Percentiles rank a stretch among this genome's conserved stretches.
phyloP scores from a whole-genome alignment of 1,140 invertebrate genomes.

The Cyrtorhinus lividipennis region DNA sequence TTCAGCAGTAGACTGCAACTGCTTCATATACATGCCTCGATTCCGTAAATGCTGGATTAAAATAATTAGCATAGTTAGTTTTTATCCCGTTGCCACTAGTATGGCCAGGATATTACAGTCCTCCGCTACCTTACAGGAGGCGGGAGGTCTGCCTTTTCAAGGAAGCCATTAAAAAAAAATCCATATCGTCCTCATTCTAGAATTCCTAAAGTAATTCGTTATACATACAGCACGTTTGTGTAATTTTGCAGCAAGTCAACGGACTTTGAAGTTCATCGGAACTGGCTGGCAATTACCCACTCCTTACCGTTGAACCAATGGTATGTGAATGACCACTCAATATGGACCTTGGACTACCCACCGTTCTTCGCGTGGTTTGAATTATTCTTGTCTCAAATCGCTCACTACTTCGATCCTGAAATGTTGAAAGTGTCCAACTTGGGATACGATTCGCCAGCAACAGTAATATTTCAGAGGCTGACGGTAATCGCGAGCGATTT shows the following conservation, averaged over 20 bases:
- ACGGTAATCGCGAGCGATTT: slow-evolving; percentile 83
- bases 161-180: neutral
- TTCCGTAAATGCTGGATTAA: too few relatives aligned
- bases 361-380: slow-evolving; percentile 98
- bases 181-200: neutral
- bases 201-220: slow-evolving; percentile 9
- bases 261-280: slow-evolving; percentile 92
- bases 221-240: neutral
- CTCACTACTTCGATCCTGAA: slow-evolving; percentile 63
- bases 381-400: slow-evolving; percentile 62
- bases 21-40: too few relatives aligned
- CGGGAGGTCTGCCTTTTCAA: neutral
- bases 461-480: slow-evolving; percentile 78
- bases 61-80: too few relatives aligned
- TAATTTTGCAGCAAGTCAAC: slow-evolving; percentile 55
- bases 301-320: slow-evolving; percentile 67
- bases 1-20: too few relatives aligned
- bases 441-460: slow-evolving; percentile 64
- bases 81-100: too few relatives aligned
- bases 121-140: neutral
- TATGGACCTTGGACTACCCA: slow-evolving; percentile 99
- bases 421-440: slow-evolving; percentile 78
- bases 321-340: slow-evolving; percentile 79
- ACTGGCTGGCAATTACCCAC: slow-evolving; percentile 94
- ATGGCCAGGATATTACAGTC: neutral